These are phyloP conservation scores for Cosmia pyralina DNA, from an alignment of 2,888 invertebrate species.

Conservation along the genomic window DNA sequence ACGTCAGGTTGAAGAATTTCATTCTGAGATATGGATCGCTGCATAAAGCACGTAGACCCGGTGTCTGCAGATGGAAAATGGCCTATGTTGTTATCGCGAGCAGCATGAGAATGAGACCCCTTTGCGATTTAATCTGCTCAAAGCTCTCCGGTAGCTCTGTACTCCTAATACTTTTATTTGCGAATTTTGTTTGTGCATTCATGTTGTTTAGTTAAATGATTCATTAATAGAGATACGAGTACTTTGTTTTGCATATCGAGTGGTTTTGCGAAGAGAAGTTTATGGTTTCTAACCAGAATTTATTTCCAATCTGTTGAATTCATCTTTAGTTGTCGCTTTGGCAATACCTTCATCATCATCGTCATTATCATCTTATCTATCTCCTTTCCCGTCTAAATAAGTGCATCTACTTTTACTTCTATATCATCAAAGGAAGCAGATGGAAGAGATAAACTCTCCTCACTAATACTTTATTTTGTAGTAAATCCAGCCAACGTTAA, in stretches of 20 bases:
- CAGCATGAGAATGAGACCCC: conserved; percentile 77
- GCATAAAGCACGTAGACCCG: conserved; percentile 66
- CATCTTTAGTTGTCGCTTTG: background rate
- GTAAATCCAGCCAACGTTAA: conserved; percentile 3
- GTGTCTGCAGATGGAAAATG: conserved; percentile 72
- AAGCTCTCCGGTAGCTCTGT: conserved; percentile 73
- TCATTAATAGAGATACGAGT: conserved; percentile 13
- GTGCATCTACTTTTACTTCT: background rate
- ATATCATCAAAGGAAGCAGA: background rate
- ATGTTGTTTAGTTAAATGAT: conserved; percentile 2
- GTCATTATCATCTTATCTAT: background rate
- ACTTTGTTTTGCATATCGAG: conserved; percentile 2
- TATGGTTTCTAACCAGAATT: background rate
- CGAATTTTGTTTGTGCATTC: conserved; percentile 54
- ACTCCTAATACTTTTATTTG: conserved; percentile 74
- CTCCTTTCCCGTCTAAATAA: background rate
- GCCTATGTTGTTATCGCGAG: conserved; percentile 75
- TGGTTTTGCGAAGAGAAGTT: background rate
- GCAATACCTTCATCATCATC: background rate
- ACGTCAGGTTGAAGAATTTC: conserved; percentile 62
- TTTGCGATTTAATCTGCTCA: conserved; percentile 82
- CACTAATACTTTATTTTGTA: conserved; percentile 12
- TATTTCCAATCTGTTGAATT: background rate
- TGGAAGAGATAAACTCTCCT: background rate
- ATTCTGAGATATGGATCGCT: conserved; percentile 63